phyloP scores from a whole-genome alignment of 2,113 vertebrate species.

The Vidua chalybeata region DNA sequence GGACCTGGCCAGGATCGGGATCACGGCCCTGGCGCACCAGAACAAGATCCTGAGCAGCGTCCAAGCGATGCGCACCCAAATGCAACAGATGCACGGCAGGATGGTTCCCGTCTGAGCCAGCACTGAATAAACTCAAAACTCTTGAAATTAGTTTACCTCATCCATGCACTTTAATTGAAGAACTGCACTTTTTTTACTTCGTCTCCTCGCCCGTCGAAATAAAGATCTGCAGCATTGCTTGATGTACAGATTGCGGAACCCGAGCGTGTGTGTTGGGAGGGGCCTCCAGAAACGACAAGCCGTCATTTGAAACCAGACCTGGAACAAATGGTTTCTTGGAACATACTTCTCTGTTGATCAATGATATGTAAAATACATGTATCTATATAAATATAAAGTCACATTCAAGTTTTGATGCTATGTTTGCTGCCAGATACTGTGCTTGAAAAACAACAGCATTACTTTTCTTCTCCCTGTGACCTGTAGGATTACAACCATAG shows the following conservation, averaged over 20 bases:
- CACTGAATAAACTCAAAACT: slow-evolving; percentile 80
- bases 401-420: slow-evolving; percentile 61
- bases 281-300: slow-evolving; percentile 62
- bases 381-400: slow-evolving; percentile 75
- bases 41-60: slow-evolving; percentile 94
- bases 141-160: slow-evolving; percentile 98
- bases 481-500: slow-evolving; percentile 71
- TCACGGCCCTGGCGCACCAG: slow-evolving; percentile 87
- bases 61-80: slow-evolving; percentile 92
- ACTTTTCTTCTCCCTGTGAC: slow-evolving; percentile 50
- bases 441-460: slow-evolving; percentile 53
- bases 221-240: slow-evolving; percentile 73
- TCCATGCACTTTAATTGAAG: slow-evolving; percentile 99
- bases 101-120: slow-evolving; percentile 96
- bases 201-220: slow-evolving; percentile 81
- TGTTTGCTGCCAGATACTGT: slow-evolving; percentile 73
- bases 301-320: slow-evolving; percentile 64
- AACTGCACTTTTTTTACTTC: slow-evolving; percentile 95
- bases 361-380: slow-evolving; percentile 76
- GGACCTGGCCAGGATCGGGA: slow-evolving; percentile 92
- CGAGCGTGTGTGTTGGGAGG: slow-evolving; percentile 29
- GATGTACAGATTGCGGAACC: slow-evolving; percentile 74
- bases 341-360: slow-evolving; percentile 65
- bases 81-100: slow-evolving; percentile 95
- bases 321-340: slow-evolving; percentile 76